Evolutionary conservation across 2,797 vertebrate species (phyloP), one percentile per base, ranked within the genome.

Genomic region (Tinamus major): DNA sequence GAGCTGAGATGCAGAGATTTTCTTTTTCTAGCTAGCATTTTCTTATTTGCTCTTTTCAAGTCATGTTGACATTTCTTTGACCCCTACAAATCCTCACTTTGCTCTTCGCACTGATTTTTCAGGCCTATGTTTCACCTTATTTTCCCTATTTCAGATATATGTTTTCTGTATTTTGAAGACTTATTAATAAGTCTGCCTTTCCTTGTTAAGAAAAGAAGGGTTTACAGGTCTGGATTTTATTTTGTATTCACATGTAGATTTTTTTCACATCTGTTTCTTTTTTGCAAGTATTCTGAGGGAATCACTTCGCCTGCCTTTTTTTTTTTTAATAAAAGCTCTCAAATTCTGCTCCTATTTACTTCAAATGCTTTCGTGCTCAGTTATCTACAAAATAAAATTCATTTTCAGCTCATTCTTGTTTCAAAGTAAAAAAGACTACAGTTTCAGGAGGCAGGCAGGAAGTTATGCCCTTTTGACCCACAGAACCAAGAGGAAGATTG

Each of bases 381-480:
- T 90, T 95, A 75, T 94, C 92, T 93, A 79, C 78, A 70, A 95
- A 95, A 94, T 44, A 65, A 89, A 96, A 92, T 93, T 75, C 37
- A 37, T 95, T 82, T 89, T 88, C 82, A 77, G 13, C 21, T 85
- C 93, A 83, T 59, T 90, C 87, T 79, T 91, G 44, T 83, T 96
- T 96, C 68, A 90, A 94, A 97, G 87, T 93, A 90, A 84, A 95
- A 94, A 91, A 61, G 14, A 84, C 70, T 53, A 78, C 62, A 26
- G 67, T 74, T 96, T 96, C 93, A 78, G 83, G 80, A 96, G 88
- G 86, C 96, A 96, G 94, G 93, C 95, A 96, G 96, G 96, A 98
- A 97, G 95, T 94, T 95, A 90, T 92, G 95, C 75, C 94, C 94
- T 96, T 97, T 97, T 97, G 95, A 95, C 96, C 92, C 68, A 68